Percentiles rank a stretch among this genome's conserved stretches.
phyloP scores from a whole-genome alignment of 2,113 vertebrate genomes.

The Sakesphorus luctuosus region DNA sequence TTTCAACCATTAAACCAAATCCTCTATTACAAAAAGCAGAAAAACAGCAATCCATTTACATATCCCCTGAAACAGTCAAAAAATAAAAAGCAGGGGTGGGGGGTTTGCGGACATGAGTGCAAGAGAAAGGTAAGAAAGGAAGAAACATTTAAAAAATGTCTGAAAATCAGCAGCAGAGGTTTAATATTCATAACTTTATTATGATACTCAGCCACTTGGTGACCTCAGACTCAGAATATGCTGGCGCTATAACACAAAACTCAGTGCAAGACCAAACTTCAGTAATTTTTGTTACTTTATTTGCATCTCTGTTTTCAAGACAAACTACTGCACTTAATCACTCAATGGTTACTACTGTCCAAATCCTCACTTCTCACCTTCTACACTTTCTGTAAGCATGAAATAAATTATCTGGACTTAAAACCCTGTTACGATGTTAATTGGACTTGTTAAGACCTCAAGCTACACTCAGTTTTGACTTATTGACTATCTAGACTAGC shows the following conservation, averaged over 20 bases:
- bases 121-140: background rate
- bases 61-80: background rate
- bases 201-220: background rate
- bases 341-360: background rate
- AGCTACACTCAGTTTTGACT: background rate
- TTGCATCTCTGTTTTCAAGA: background rate
- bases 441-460: background rate
- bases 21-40: background rate
- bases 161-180: background rate
- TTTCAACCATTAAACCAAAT: background rate
- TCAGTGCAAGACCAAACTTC: background rate
- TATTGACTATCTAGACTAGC: background rate
- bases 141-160: background rate
- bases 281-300: background rate
- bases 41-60: background rate
- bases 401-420: slow-evolving; percentile 2
- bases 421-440: background rate
- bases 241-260: background rate
- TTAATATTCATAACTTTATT: background rate
- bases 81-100: background rate
- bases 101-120: fast-evolving
- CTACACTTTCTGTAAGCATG: background rate
- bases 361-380: background rate
- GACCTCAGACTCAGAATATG: background rate
- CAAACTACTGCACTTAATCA: background rate